Conservation (phyloP, 2,888 invertebrate species). For the Merodon equestris region DNA sequence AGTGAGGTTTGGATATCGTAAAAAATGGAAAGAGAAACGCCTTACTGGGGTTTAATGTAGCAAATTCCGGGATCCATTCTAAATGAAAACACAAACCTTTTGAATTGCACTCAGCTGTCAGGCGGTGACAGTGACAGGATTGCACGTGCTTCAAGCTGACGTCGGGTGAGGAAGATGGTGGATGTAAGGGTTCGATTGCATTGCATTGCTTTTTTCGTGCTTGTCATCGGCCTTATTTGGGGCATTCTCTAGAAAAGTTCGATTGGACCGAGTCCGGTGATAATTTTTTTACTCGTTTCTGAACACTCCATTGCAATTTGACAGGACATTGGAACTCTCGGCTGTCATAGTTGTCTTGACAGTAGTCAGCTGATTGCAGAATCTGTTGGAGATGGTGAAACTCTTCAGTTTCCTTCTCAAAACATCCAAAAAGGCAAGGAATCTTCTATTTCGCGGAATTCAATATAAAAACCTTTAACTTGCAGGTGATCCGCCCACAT, state of each 20-base stretch:
- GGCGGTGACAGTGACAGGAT: background rate
- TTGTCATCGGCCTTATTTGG: no score
- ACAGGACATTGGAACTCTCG: background rate
- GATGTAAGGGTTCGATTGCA: background rate
- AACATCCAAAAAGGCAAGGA: slow-evolving; percentile 73
- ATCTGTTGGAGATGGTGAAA: slow-evolving; percentile 72
- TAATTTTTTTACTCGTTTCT: background rate
- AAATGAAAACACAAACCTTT: slow-evolving; percentile 5
- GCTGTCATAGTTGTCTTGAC: background rate
- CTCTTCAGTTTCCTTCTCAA: slow-evolving; percentile 74
- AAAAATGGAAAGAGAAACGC: background rate
- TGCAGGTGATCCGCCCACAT: slow-evolving; percentile 73
- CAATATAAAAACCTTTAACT: background rate
- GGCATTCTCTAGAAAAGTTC: no score
- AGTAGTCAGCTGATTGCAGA: slow-evolving; percentile 26
- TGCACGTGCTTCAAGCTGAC: background rate
- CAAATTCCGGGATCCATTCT: slow-evolving; percentile 77
- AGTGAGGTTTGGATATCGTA: background rate
- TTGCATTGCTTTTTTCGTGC: no score
- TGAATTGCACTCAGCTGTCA: slow-evolving; percentile 40
- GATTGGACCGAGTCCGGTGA: no score
- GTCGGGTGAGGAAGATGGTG: background rate
- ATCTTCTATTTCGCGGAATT: background rate
- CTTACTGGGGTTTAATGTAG: slow-evolving; percentile 76
- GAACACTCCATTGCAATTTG: no score